Percentiles rank a stretch among this genome's conserved stretches.
Evolutionary conservation across 2,888 invertebrate species (phyloP).

Genomic region (Dryobotodes eremita): DNA sequence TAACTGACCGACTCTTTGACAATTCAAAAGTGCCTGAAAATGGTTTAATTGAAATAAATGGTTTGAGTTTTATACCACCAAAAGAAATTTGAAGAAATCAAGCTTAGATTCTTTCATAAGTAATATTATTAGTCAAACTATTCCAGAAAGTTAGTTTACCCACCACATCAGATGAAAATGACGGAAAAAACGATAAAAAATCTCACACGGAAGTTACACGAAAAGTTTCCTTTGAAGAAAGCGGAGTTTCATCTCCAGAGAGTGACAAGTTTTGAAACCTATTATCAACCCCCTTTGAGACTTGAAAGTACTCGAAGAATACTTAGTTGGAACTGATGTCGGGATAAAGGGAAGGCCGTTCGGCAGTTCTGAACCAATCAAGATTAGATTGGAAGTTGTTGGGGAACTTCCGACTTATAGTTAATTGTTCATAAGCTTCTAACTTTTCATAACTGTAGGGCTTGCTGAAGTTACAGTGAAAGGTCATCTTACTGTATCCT

Average conservation of each 20-base stretch:
- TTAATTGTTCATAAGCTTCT: not conserved
- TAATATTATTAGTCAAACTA: not conserved
- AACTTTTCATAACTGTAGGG: not conserved
- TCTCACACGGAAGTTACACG: not conserved
- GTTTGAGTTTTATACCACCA: not conserved
- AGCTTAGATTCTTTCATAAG: not conserved
- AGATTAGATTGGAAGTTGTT: constrained; percentile 16
- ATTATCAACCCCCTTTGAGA: constrained; percentile 22
- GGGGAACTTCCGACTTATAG: not conserved
- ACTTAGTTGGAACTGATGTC: constrained; percentile 17
- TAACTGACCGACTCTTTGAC: too few relatives aligned
- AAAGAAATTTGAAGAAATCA: not conserved
- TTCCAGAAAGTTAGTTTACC: not conserved
- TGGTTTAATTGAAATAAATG: too few relatives aligned
- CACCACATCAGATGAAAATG: not conserved
- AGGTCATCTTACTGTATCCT: not conserved
- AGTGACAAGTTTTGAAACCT: constrained; percentile 34
- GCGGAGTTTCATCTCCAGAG: constrained; percentile 8
- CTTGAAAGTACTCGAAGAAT: constrained; percentile 37
- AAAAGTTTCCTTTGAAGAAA: constrained; percentile 19
- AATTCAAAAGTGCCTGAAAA: too few relatives aligned
- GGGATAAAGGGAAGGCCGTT: not conserved
- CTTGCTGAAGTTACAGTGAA: not conserved
- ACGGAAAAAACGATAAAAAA: constrained; percentile 8
- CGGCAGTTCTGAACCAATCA: constrained; percentile 17